Base-by-base conservation (phyloP, 1,140 invertebrate species). In the Oncopeltus fasciatus region DNA sequence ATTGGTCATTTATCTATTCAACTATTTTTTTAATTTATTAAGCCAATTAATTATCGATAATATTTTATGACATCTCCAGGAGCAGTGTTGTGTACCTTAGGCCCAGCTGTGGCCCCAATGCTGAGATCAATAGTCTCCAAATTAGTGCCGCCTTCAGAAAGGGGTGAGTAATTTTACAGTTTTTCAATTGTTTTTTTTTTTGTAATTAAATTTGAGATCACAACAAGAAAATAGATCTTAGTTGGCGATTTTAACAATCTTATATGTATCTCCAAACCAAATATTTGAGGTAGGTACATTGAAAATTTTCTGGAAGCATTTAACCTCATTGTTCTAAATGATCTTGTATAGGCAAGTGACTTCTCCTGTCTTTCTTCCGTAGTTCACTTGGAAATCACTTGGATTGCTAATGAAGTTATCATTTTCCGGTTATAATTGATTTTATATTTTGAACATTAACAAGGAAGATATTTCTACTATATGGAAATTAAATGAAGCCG, bases 41-140 rank as follows among this genome's bases (percentile, higher is more conserved):
- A n/a, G n/a, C n/a, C n/a, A n/a, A n/a, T n/a, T n/a, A n/a, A n/a
- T n/a, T n/a, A n/a, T n/a, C n/a, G n/a, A n/a, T n/a, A n/a, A n/a
- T n/a, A n/a, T n/a, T n/a, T n/a, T n/a, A n/a, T n/a, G n/a, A n/a
- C n/a, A n/a, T n/a, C n/a, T n/a, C 31, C 46, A 80, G 80, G 86
- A 8, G 84, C 82, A 18, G 73, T 73, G 0, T 76, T 83, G 16
- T 83, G 84, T 5, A 79, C 83, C 9, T 72, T 87, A 27, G 86
- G 86, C 0, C 86, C 86, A 0, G 78, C 83, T 44, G 82, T 86
- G 0, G 85, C 83, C 0, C 85, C 86, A 11, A 79, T 86, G 43
- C 75, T 89, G 44, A 75, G 86, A 46, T 86, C 87, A 2, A 84
- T 88, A 77, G 79, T 81, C 11, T 88, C 86, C 0, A 89, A 88